phyloP scores from a whole-genome alignment of 2,113 vertebrate species.

The Lampris megalopsis region DNA sequence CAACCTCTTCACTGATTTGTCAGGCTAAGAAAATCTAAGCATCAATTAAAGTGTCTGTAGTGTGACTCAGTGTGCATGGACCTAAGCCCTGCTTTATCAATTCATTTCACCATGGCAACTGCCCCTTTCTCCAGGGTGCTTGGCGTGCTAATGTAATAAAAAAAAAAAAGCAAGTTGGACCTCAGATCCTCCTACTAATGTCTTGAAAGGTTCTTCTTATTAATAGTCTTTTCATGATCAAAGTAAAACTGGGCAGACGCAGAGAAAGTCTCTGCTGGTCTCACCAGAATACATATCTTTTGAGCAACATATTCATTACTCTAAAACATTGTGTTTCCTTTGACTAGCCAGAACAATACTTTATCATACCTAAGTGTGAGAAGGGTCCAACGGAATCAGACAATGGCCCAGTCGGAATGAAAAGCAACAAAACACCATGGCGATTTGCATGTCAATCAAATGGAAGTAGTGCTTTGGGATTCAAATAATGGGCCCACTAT shows the following conservation, averaged over 20 bases:
- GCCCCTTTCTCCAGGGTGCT: slow-evolving; percentile 21
- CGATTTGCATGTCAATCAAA: slow-evolving; percentile 35
- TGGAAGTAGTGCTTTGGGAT: slow-evolving; percentile 32
- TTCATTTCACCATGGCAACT: slow-evolving; percentile 59
- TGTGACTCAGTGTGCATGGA: slow-evolving; percentile 14
- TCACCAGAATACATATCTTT: slow-evolving; percentile 16
- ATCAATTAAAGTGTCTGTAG: slow-evolving; percentile 16
- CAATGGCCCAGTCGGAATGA: slow-evolving; percentile 7
- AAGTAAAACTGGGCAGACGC: slow-evolving; percentile 48
- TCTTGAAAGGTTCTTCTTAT: slow-evolving; percentile 61
- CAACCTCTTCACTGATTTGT: slow-evolving; percentile 27
- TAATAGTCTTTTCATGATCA: slow-evolving; percentile 62
- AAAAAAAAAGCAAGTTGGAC: slow-evolving; percentile 58
- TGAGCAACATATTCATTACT: slow-evolving; percentile 27
- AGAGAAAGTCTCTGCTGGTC: slow-evolving; percentile 29
- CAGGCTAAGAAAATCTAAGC: slow-evolving; percentile 14
- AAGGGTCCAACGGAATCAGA: slow-evolving; percentile 17
- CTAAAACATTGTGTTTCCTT: slow-evolving; percentile 27
- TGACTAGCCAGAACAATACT: slow-evolving; percentile 10
- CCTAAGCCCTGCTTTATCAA: slow-evolving; percentile 30
- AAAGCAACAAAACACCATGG: slow-evolving; percentile 3
- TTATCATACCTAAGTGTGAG: background rate
- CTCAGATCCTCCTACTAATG: slow-evolving; percentile 58
- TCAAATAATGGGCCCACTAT: slow-evolving; percentile 40
- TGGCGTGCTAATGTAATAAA: slow-evolving; percentile 47